These are phyloP conservation scores for Flabesymbios commensalis DNA, from an alignment of 2,888 invertebrate species.

Conservation along the genomic window DNA sequence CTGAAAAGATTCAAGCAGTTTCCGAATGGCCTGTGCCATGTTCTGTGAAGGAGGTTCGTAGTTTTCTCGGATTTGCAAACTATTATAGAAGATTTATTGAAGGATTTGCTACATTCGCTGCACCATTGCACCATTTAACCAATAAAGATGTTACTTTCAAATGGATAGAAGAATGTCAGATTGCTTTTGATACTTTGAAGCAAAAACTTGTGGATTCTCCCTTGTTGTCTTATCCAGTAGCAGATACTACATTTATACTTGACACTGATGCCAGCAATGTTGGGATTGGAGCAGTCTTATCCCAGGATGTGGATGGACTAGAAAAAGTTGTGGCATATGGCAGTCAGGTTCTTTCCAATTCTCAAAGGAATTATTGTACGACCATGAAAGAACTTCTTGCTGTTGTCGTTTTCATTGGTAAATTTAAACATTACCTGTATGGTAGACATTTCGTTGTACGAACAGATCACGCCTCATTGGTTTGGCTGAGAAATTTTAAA, in stretches of 20 bases:
- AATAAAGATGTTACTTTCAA: conserved; percentile 14
- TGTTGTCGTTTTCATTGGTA: conserved; percentile 19
- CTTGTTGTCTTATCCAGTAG: neutral
- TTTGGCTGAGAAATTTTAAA: conserved; percentile 24
- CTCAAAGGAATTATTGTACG: conserved; percentile 24
- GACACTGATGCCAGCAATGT: neutral
- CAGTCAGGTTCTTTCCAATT: conserved; percentile 19
- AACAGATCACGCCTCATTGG: conserved; percentile 31
- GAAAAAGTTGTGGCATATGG: conserved; percentile 23
- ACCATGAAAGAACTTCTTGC: conserved; percentile 29
- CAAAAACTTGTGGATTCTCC: neutral
- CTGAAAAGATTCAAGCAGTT: neutral
- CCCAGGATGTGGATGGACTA: conserved; percentile 21
- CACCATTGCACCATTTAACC: neutral
- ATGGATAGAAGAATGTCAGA: conserved; percentile 15
- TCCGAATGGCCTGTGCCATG: neutral
- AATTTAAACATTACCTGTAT: conserved; percentile 31
- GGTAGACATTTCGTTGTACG: conserved; percentile 15
- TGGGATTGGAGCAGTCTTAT: conserved; percentile 15
- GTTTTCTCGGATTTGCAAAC: neutral
- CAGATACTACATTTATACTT: neutral
- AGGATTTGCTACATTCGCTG: neutral
- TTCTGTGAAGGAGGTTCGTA: neutral
- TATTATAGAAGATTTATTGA: neutral
- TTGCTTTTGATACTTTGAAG: neutral